Evolutionary conservation across 1,140 invertebrate genomes (phyloP), one percentile per base, ranked within the genome.

Genomic region (Coptotermes formosanus): DNA sequence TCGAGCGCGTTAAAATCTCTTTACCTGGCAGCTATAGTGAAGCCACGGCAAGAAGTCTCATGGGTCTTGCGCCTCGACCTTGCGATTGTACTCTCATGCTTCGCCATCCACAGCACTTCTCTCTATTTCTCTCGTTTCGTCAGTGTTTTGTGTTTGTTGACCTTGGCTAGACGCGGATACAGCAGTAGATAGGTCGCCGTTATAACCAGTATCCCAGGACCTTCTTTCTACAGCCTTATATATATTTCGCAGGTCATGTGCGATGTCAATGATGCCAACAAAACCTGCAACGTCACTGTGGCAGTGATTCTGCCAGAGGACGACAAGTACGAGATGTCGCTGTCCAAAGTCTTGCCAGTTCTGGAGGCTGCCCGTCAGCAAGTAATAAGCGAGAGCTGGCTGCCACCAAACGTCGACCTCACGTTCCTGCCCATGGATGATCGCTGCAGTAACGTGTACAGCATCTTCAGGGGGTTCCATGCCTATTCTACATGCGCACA

Each of bases 401-500:
- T 83, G 82, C 48, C 82, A 8, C 21, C 21, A 11, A 44, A 52
- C 16, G 82, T 83, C 21, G 44, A 83, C 38, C 32, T 83, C 7
- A 85, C n/a, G 25, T 32, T 85, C n/a, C 9, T 85, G 16, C 3
- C 19, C 2, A 86, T 59, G 64, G 85, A 86, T 30, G 59, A 64
- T 75, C 59, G 75, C 23, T 86, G 85, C 75, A 82, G 38, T 11
- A 75, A 38, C 21, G 75, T 44, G 30, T 82, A 86, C 43, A 75
- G 52, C 44, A 44, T 38, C n/a, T 44, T 86, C 32, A 12, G 86
- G n/a, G 86, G 83, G 2, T 30, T 86, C 14, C 25, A 86, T 21
- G 86, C 86, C 23, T 86, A 86, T 38, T 55, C 86, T 38, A 86
- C 84, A 3, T 86, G 86, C 38, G 82, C 82, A 0, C 82, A 86